A percentile compares a stretch with the other conserved stretches of the same genome.
phyloP scores from a whole-genome alignment of 2,113 vertebrate species.

The Leptobrachium leishanense region DNA sequence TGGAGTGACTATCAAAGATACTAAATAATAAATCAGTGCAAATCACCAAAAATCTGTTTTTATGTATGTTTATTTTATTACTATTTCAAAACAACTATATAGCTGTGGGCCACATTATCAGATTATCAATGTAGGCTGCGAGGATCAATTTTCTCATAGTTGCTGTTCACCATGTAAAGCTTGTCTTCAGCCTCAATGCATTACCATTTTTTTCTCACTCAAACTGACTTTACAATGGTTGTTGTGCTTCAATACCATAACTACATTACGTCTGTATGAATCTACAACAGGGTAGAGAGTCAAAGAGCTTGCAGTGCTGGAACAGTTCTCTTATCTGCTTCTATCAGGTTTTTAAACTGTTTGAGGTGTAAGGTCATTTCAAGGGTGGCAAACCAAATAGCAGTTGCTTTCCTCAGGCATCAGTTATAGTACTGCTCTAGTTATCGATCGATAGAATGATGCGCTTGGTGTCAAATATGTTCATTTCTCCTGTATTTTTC shows the following conservation, averaged over 20 bases:
- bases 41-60: background rate
- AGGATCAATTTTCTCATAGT: background rate
- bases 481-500: conserved; percentile 36
- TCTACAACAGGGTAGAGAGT: conserved; percentile 20
- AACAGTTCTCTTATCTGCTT: conserved; percentile 29
- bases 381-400: conserved; percentile 45
- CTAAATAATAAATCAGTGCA: too few species aligned
- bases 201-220: conserved; percentile 4
- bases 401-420: conserved; percentile 32
- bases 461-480: conserved; percentile 31
- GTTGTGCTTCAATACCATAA: conserved; percentile 8
- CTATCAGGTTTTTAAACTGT: conserved; percentile 40
- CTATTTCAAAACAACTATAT: background rate
- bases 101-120: background rate
- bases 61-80: background rate
- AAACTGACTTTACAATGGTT: conserved; percentile 5
- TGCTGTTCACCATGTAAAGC: background rate
- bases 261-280: conserved; percentile 18
- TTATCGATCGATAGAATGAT: conserved; percentile 42
- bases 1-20: too few species aligned
- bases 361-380: conserved; percentile 46
- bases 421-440: conserved; percentile 27
- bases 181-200: conserved; percentile 1
- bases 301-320: conserved; percentile 34
- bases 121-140: too few species aligned